Evolutionary conservation across 1,140 invertebrate species (phyloP), one percentile per base, ranked within the genome.

Genomic region (Meloidogyne floridensis): DNA sequence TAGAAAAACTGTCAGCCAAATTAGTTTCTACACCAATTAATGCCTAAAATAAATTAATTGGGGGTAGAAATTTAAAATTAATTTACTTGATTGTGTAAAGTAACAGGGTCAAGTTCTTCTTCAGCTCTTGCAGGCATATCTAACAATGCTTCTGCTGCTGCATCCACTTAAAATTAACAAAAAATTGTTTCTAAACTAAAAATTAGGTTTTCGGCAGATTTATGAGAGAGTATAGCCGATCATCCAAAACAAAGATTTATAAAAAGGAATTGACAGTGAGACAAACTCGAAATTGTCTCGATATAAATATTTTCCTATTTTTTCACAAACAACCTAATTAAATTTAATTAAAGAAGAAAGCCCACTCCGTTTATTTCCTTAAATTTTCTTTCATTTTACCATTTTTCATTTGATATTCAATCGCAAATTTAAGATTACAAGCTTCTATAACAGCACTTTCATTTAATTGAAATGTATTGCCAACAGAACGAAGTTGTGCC

Each of bases 361-460:
- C 15, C 76, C 15, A 32, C 32, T 2, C 32, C 32, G 2, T 75
- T 80, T 70, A 42, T n/a, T 32, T 43, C 8, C 0, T 3, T 7
- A 72, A 18, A 43, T 47, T 6, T 47, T 8, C 9, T 8, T n/a
- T 32, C 2, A 32, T 32, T 32, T 32, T 76, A 94, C 94, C 93
- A 91, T 99, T 98, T 92, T 97, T 97, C 42, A 96, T 92, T 90
- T 98, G 95, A 91, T 96, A 98, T 91, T 99, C 96, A 85, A 99
- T 96, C 3, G 97, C 97, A 18, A 96, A 96, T 92, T 98, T 98
- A 0, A 99, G 92, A 92, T 99, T 99, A 88, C 98, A 98, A 0
- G 97, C 96, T 92, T 99, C 97, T 15, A 98, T 95, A 3, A 99
- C 91, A 54, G 96, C 96, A 32, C 97, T 98, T 91, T 98, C 94